phyloP scores from a whole-genome alignment of 2,888 invertebrate genomes.

The Podotricha telesiphe region DNA sequence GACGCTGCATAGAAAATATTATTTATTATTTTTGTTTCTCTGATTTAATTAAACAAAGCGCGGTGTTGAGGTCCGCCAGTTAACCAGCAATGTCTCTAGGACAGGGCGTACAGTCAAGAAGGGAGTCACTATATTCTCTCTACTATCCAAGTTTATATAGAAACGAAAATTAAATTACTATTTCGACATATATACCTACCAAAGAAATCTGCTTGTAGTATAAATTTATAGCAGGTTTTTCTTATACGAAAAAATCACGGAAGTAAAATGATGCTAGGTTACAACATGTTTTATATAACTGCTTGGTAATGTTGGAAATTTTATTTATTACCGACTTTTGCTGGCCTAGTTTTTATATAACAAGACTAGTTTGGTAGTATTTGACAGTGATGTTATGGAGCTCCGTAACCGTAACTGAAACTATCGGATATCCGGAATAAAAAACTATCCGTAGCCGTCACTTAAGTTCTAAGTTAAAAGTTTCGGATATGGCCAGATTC shows the following conservation, averaged over 20 bases:
- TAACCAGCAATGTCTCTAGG: no score
- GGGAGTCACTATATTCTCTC: background rate
- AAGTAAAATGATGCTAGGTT: background rate
- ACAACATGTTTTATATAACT: background rate
- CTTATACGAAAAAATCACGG: background rate
- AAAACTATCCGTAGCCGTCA: no score
- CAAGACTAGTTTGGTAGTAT: background rate
- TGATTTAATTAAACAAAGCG: no score
- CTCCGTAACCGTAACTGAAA: no score
- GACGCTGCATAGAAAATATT: no score
- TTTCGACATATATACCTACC: background rate
- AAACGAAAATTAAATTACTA: background rate
- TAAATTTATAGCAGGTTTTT: background rate
- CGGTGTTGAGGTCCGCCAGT: no score
- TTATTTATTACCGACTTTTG: background rate
- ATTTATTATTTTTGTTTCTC: no score
- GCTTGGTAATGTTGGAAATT: background rate
- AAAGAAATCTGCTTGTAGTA: background rate
- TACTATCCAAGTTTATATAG: background rate
- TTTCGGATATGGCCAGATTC: no score
- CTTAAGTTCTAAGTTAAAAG: no score
- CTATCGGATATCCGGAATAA: no score
- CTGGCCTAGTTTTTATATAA: background rate
- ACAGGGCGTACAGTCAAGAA: background rate
- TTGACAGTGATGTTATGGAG: no score